These are phyloP conservation scores for Parazoanthus darwini DNA, from an alignment of 92 coral and sea anemone genomes.

Conservation along the genomic window DNA sequence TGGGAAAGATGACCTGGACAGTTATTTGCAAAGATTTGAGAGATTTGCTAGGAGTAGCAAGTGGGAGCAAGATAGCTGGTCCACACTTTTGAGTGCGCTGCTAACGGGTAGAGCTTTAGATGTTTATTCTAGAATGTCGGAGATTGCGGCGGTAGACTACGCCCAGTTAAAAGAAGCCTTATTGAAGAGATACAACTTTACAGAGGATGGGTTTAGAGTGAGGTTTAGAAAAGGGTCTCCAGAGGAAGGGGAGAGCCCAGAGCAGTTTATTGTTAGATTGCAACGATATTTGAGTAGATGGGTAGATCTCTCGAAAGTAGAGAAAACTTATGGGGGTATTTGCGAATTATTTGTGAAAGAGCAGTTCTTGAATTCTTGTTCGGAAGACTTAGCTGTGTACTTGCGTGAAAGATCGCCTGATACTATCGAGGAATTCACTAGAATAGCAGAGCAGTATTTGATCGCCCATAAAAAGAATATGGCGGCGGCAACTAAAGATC, in stretches of 20 bases:
- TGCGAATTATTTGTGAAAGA: conserved; percentile 53
- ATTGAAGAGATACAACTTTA: conserved; percentile 29
- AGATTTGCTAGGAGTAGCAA: conserved; percentile 24
- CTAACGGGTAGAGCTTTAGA: conserved; percentile 40
- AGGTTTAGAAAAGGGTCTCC: conserved; percentile 10
- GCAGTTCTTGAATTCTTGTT: conserved; percentile 54
- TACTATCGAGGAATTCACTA: conserved; percentile 15
- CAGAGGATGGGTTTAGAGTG: conserved; percentile 34
- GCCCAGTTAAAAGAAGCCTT: conserved; percentile 39
- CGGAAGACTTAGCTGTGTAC: conserved; percentile 49
- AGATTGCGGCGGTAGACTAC: conserved; percentile 40
- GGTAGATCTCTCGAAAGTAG: conserved; percentile 48
- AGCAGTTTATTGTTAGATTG: conserved; percentile 24
- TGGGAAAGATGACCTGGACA: no score
- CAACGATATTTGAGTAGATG: conserved; percentile 25
- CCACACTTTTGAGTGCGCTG: conserved; percentile 35
- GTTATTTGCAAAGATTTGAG: conserved; percentile 17
- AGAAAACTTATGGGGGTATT: conserved; percentile 29
- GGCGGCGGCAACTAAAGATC: conserved; percentile 15
- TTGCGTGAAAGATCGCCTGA: conserved; percentile 47
- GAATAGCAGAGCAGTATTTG: conserved; percentile 33
- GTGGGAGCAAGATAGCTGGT: conserved; percentile 17
- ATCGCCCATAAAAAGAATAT: conserved; percentile 33
- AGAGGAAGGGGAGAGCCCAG: conserved; percentile 45
- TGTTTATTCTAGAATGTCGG: conserved; percentile 42